Percentiles rank a stretch among this genome's conserved stretches.
Evolutionary conservation across 2,797 vertebrate genomes (phyloP).

Genomic region (Anniella stebbinsi): DNA sequence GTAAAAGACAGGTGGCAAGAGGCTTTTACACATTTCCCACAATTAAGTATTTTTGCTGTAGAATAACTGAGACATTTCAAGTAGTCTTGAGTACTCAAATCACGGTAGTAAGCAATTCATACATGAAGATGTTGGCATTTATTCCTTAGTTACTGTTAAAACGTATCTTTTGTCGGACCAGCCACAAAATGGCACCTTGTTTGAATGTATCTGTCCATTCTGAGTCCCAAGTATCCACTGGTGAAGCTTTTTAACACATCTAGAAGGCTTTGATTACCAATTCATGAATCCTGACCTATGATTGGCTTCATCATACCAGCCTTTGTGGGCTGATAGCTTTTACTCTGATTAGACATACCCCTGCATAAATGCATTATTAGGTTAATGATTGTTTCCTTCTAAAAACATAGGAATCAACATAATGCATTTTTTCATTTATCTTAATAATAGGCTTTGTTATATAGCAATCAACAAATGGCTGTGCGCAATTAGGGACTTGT

Average conservation of each 20-base stretch:
- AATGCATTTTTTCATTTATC: not conserved
- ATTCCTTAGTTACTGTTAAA: not conserved
- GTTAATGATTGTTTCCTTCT: conserved; percentile 9
- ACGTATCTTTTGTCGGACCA: not conserved
- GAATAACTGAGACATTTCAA: not conserved
- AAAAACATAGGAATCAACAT: not conserved
- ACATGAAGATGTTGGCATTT: not conserved
- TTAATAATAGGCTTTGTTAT: not conserved
- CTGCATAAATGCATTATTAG: not conserved
- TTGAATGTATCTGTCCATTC: not conserved
- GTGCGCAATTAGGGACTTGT: not conserved
- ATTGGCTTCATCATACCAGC: not conserved
- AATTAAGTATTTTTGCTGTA: not conserved
- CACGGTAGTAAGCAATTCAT: not conserved
- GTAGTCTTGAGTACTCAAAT: not conserved
- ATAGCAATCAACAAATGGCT: not conserved
- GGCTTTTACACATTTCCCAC: not conserved
- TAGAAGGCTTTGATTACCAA: not conserved
- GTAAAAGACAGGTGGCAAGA: not conserved
- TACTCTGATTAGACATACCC: not conserved
- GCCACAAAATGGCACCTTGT: not conserved
- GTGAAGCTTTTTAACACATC: not conserved
- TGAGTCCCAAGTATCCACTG: not conserved
- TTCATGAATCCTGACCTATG: not conserved
- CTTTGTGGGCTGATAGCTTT: not conserved